Base-by-base conservation (phyloP, 2,888 invertebrate genomes). In the Teinopalpus imperialis region DNA sequence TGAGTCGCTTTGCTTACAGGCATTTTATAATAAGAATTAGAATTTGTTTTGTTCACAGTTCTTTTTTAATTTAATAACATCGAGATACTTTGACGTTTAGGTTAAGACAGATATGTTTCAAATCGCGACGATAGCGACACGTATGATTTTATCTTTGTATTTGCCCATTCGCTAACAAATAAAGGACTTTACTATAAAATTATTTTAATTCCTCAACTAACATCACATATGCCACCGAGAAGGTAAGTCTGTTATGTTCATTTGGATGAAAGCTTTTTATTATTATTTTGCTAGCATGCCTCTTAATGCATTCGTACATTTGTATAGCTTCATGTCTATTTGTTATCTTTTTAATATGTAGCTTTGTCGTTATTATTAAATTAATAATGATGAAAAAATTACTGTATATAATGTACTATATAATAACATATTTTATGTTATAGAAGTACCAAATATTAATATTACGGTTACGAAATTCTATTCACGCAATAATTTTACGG, bases 131-230 rank as follows among this genome's bases (percentile, higher is more conserved):
- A 54, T 56, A 56, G n/a, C n/a, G 55, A 62, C 59, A 57, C 48
- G 49, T 55, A 60, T 59, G 43, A 46, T 43, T 46, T 53, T 56
- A 53, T 58, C 66, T 61, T 66, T 82, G 76, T 83, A 74, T 64
- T 72, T 73, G 69, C 64, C 67, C 67, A 75, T 69, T 75, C 71
- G 75, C 69, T 82, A 78, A 80, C 81, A 66, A 74, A 75, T 68
- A 80, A 78, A 67, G 61, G 63, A 62, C 59, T 57, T 56, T 62
- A 62, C 54, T 57, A 54, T 57, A 52, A 40, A 36, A 46, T 48
- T 45, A 45, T 46, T 49, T 50, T 48, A 24, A 43, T 49, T 51
- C 47, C 48, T 50, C 32, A 32, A 60, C 14, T 26, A 39, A 34
- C 21, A 5, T 16, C 26, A 12, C 7, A n/a, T 23, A 9, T 40